phyloP scores from a whole-genome alignment of 2,888 invertebrate species.

The Artemia sinica region DNA sequence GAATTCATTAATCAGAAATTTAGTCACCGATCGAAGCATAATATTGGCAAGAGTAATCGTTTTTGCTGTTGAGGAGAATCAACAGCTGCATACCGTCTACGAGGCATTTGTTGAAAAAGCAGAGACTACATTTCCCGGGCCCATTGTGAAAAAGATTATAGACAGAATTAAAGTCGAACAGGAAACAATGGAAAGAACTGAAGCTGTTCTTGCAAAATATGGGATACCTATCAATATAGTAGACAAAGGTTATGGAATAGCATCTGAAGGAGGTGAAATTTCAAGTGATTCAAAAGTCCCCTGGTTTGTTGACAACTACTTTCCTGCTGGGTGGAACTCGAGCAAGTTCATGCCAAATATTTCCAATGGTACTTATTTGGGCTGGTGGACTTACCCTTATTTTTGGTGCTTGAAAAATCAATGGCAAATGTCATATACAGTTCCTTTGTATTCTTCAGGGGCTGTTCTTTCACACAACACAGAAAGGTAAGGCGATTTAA shows the following conservation, averaged over 20 bases:
- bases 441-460: constrained; percentile 32
- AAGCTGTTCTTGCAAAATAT: constrained; percentile 40
- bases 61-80: constrained; percentile 5
- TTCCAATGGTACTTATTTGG: constrained; percentile 35
- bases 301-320: constrained; percentile 28
- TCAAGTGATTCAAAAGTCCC: constrained; percentile 13
- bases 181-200: constrained; percentile 39
- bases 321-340: constrained; percentile 32
- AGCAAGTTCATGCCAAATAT: constrained; percentile 50
- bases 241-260: not conserved
- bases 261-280: constrained; percentile 11
- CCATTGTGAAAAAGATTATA: constrained; percentile 11
- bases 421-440: constrained; percentile 73
- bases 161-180: constrained; percentile 3
- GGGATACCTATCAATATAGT: constrained; percentile 39
- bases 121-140: constrained; percentile 18
- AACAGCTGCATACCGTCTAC: not conserved
- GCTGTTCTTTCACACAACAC: constrained; percentile 8
- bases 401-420: constrained; percentile 57
- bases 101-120: constrained; percentile 13
- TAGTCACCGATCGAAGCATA: constrained; percentile 19
- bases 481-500: constrained; percentile 2
- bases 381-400: constrained; percentile 79
- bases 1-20: constrained; percentile 17
- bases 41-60: constrained; percentile 17